Conservation (phyloP, 2,797 vertebrate genomes). For the Megaceryle alcyon region DNA sequence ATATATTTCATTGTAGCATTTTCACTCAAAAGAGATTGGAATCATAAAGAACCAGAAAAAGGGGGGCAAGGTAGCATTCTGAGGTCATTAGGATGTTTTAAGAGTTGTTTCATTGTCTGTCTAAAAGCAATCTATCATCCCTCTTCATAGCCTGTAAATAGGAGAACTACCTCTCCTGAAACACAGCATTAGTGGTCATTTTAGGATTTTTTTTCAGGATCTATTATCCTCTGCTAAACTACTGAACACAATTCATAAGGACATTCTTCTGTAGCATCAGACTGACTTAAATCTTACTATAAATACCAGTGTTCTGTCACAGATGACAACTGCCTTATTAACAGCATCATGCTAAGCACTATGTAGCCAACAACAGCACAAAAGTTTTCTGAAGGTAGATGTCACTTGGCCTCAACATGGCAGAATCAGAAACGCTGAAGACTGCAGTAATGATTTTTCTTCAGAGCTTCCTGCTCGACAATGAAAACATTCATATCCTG, state of each 20-base stretch:
- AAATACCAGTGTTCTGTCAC: background rate
- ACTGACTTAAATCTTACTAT: background rate
- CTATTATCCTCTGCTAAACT: background rate
- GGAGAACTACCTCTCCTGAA: background rate
- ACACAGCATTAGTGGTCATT: background rate
- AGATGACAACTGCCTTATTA: background rate
- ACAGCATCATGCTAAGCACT: background rate
- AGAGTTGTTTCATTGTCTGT: background rate
- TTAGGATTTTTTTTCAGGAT: background rate
- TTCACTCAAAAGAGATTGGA: slow-evolving; percentile 15
- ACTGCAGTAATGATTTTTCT: background rate
- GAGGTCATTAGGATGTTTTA: slow-evolving; percentile 29
- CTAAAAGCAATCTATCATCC: background rate
- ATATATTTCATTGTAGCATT: slow-evolving; percentile 34
- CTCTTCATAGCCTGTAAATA: slow-evolving; percentile 5
- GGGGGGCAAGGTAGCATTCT: background rate
- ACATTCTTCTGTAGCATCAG: background rate
- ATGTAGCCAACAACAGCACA: background rate
- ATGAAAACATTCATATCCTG: fast-evolving
- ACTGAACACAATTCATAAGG: background rate
- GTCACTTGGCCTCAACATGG: background rate
- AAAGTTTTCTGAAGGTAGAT: background rate
- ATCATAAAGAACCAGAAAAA: background rate
- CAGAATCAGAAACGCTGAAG: background rate
- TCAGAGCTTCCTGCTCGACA: background rate